Base-by-base conservation (phyloP, 1,140 invertebrate genomes). In the Neuroterus valhalla region DNA sequence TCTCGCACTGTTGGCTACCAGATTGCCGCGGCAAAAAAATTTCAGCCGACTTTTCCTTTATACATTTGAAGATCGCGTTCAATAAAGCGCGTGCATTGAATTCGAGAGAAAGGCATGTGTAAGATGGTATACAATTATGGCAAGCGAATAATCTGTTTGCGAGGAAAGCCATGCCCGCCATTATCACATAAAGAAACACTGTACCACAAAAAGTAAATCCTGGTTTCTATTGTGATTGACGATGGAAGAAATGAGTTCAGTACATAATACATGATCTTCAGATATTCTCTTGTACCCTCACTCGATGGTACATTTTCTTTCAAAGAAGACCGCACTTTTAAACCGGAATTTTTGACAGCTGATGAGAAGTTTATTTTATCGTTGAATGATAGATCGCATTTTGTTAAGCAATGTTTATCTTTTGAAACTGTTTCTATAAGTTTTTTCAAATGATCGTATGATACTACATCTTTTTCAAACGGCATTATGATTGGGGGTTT, bases 401-500 rank as follows among this genome's bases (percentile, higher is more conserved):
- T 23, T 21, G 67, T 79, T 11, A 81, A 19, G 15, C 68, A 68
- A 52, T 81, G 79, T 68, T 81, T 77, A 21, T 75, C 75, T 55
- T 77, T 77, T 8, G 74, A 62, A 42, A 70, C 70, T 3, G 1
- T 21, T 12, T 68, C 66, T 23, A 75, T 46, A 1, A 78, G 11
- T 17, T 70, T 55, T 66, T 72, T n/a, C 0, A 81, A 38, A 52
- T 76, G 74, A 2, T 69, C 74, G 14, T 69, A 67, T 14, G 77
- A 71, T 21, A 46, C 71, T 2, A 55, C 8, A 68, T 44, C 74
- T 50, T 79, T 15, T 31, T 75, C 68, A 19, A 79, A 19, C 38
- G 80, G 73, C 38, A 77, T 55, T 19, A 75, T 21, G 12, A 81
- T 72, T 12, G 77, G 75, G 44, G 44, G 62, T 68, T 81, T 79